phyloP scores from a whole-genome alignment of 2,888 invertebrate genomes.

The Athalia cordata region DNA sequence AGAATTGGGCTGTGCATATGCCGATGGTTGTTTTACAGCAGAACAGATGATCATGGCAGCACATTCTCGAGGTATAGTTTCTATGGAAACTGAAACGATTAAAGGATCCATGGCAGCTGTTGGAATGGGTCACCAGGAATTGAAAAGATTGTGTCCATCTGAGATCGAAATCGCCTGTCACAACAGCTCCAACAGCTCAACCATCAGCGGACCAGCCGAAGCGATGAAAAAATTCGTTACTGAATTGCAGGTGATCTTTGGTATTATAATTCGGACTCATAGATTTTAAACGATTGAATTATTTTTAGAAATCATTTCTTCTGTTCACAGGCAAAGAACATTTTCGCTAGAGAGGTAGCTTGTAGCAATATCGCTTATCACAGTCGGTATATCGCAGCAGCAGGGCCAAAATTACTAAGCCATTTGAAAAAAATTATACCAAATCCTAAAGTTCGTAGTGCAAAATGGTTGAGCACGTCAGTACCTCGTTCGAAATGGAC shows the following conservation, averaged over 20 bases:
- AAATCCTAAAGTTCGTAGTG: constrained; percentile 72
- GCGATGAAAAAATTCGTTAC: constrained; percentile 81
- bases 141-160: constrained; percentile 81
- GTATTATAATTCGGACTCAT: too few relatives aligned
- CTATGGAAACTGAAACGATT: constrained; percentile 74
- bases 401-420: constrained; percentile 58
- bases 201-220: constrained; percentile 89
- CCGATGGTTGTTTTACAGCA: constrained; percentile 78
- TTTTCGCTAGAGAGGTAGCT: constrained; percentile 86
- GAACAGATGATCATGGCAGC: constrained; percentile 79
- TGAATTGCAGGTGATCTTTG: constrained; percentile 72
- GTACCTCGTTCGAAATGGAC: constrained; percentile 66
- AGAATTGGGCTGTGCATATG: constrained; percentile 70
- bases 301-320: too few relatives aligned
- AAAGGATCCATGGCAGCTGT: constrained; percentile 92
- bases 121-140: constrained; percentile 79
- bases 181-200: constrained; percentile 89
- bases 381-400: constrained; percentile 83
- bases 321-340: constrained; percentile 76
- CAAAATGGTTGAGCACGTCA: constrained; percentile 78
- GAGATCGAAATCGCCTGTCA: constrained; percentile 91
- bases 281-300: too few relatives aligned
- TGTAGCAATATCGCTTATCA: constrained; percentile 91
- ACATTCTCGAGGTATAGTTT: constrained; percentile 70
- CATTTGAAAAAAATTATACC: constrained; percentile 61